Evolutionary conservation across 1,140 invertebrate species (phyloP), one percentile per base, ranked within the genome.

Genomic region (Pogonomyrmex californicus): DNA sequence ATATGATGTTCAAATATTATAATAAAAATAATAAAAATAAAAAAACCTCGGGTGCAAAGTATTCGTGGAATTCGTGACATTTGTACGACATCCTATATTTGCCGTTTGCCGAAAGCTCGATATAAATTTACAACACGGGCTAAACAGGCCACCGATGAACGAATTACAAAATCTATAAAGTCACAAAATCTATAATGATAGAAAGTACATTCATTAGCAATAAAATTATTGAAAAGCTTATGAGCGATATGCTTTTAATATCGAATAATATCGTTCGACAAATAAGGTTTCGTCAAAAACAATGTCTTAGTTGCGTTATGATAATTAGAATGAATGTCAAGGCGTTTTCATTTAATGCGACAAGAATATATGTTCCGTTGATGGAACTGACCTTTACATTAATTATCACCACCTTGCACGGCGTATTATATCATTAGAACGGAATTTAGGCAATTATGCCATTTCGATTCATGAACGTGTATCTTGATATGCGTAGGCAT

Each of bases 301-400:
- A 71, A 82, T 56, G 14, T 36, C 49, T 14, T 14, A 38, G 2
- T 30, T 12, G 44, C 41, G 7, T 56, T 70, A 71, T 71, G 78
- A 36, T 71, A 71, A 82, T 71, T 71, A 36, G 51, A 56, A 47
- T 58, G 66, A 82, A 71, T 82, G 78, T 58, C 65, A 58, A 82
- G 78, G 38, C 14, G 10, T 71, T 1, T 60, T 56, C 33, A 30
- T 47, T 23, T 23, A 5, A 71, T 70, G 23, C 23, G 23, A 82
- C 58, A 38, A 82, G 51, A 82, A 71, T 44, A 3, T 58, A 47
- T 36, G 79, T 82, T 5, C 10, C n/a, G 33, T 73, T 71, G 38
- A 82, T 82, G 79, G 23, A 71, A 73, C n/a, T 82, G 79, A 82
- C 79, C 66, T 82, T 73, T 58, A 4, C 79, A 82, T 82, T 71